Evolutionary conservation across 2,113 vertebrate genomes (phyloP).

Genomic region (Choloepus hoffmanni): DNA sequence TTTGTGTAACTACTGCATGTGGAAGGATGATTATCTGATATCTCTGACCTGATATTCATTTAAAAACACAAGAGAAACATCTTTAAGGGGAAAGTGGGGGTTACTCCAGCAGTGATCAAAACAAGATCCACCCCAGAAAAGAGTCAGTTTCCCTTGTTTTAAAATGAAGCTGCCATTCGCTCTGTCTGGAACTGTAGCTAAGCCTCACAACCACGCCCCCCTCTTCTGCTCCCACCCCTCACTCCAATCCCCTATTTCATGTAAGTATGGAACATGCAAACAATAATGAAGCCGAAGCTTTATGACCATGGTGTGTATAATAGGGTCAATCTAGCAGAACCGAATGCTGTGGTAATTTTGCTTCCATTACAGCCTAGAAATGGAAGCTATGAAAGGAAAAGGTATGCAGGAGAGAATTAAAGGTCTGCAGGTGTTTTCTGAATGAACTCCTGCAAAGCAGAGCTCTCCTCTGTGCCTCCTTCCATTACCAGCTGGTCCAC

Average conservation of each 20-base stretch:
- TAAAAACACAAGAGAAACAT: neutral
- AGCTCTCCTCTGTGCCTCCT: constrained; percentile 21
- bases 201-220: neutral
- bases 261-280: constrained; percentile 74
- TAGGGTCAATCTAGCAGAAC: constrained; percentile 75
- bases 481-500: constrained; percentile 35
- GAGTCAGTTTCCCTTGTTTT: neutral
- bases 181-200: constrained; percentile 56
- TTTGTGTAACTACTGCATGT: neutral
- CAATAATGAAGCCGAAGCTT: constrained; percentile 75
- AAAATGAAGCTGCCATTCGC: constrained; percentile 62
- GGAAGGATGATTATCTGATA: neutral
- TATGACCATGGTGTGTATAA: constrained; percentile 43
- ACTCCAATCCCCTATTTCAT: constrained; percentile 4
- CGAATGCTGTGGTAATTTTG: constrained; percentile 74
- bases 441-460: constrained; percentile 58
- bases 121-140: constrained; percentile 8
- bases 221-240: no score
- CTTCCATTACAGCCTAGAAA: constrained; percentile 74
- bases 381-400: constrained; percentile 45
- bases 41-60: neutral
- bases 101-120: neutral
- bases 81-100: neutral
- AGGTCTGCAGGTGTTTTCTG: constrained; percentile 45
- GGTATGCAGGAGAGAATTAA: constrained; percentile 50